A percentile compares a stretch with the other conserved stretches of the same genome.
Evolutionary conservation across 2,797 vertebrate species (phyloP).

Genomic region (Masticophis lateralis): DNA sequence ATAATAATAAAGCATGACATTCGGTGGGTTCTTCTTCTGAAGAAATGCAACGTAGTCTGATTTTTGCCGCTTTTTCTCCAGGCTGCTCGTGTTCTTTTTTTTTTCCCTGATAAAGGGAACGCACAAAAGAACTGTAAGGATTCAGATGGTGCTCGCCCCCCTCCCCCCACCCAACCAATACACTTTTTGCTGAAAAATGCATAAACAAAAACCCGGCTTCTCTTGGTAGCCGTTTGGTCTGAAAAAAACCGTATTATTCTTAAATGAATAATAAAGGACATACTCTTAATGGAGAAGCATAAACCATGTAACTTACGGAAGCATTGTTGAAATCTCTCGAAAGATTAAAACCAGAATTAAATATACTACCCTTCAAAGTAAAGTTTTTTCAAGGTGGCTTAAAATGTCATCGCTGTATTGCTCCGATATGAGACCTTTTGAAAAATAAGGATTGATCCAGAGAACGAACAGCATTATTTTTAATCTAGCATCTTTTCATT

Average conservation of each 20-base stretch:
- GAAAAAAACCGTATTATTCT: conserved; percentile 54
- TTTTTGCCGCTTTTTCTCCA: conserved; percentile 60
- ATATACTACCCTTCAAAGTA: neutral
- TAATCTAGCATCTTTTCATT: neutral
- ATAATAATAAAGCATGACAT: conserved; percentile 28
- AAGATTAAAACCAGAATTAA: neutral
- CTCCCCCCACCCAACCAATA: conserved; percentile 38
- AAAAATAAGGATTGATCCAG: neutral
- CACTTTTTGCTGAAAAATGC: conserved; percentile 55
- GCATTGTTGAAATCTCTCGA: conserved; percentile 20
- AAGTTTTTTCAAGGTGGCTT: neutral
- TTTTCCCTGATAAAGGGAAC: conserved; percentile 62
- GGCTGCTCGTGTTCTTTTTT: conserved; percentile 66
- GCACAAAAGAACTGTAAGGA: conserved; percentile 66
- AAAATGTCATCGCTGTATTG: neutral
- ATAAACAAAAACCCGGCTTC: conserved; percentile 61
- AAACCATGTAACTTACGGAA: conserved; percentile 23
- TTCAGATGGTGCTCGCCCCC: conserved; percentile 57
- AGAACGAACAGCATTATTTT: neutral
- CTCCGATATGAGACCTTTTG: neutral
- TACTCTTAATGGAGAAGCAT: conserved; percentile 57
- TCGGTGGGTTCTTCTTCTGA: conserved; percentile 47
- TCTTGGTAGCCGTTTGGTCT: conserved; percentile 40
- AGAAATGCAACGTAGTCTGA: conserved; percentile 68
- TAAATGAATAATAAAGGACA: neutral